Evolutionary conservation across 2,113 vertebrate genomes (phyloP).

Genomic region (Dasyornis broadbenti): DNA sequence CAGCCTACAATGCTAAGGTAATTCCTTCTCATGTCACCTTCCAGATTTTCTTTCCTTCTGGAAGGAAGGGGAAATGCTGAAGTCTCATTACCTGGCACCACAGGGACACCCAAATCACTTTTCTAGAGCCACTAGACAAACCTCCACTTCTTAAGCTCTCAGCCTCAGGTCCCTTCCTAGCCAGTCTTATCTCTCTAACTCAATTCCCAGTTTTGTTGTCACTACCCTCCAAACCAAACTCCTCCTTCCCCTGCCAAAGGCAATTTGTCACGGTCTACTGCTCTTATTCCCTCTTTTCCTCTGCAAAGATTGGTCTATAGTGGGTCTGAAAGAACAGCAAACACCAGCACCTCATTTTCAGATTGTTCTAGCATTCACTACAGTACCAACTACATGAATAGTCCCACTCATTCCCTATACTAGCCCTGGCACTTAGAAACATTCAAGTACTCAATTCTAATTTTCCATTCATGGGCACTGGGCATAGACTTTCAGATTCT

Average conservation of each 20-base stretch:
- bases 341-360: not conserved
- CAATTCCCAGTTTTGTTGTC: not conserved
- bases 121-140: not conserved
- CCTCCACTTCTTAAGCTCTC: not conserved
- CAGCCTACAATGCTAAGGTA: not conserved
- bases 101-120: not conserved
- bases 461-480: not conserved
- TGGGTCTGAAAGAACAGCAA: not conserved
- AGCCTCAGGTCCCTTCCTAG: not conserved
- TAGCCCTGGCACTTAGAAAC: not conserved
- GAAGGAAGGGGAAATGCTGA: not conserved
- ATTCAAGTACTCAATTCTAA: not conserved
- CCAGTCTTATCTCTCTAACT: not conserved
- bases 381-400: not conserved
- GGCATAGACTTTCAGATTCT: not conserved
- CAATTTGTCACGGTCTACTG: constrained; percentile 27
- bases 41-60: not conserved
- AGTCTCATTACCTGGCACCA: not conserved
- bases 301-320: not conserved
- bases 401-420: not conserved
- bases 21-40: not conserved
- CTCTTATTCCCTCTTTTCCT: not conserved
- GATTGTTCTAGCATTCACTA: not conserved
- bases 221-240: not conserved
- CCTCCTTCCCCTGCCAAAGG: not conserved